Evolutionary conservation across 1,140 invertebrate species (phyloP).

Genomic region (Zophobas atratus): DNA sequence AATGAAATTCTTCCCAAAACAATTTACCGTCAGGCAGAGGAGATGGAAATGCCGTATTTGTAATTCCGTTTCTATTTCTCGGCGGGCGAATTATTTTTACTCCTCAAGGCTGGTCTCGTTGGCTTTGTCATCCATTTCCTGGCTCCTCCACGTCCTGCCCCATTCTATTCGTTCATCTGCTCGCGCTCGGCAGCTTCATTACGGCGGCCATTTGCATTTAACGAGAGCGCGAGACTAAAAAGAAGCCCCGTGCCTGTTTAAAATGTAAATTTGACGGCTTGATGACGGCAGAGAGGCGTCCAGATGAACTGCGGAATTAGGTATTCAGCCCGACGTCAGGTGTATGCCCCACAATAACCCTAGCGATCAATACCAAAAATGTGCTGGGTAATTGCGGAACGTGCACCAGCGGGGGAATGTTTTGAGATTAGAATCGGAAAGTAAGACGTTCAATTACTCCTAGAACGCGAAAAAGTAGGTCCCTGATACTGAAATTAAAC

Average conservation of each 20-base stretch:
- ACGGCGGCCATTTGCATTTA: constrained; percentile 62
- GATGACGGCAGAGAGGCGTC: constrained; percentile 54
- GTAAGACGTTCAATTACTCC: no score
- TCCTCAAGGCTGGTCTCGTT: constrained; percentile 28
- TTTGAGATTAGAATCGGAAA: no score
- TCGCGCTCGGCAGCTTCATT: constrained; percentile 52
- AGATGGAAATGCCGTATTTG: constrained; percentile 43
- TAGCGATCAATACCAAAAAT: no score
- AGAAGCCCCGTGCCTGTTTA: constrained; percentile 58
- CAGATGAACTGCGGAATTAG: constrained; percentile 58
- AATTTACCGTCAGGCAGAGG: constrained; percentile 17
- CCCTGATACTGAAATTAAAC: no score
- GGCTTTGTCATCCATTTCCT: constrained; percentile 45
- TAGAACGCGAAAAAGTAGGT: no score
- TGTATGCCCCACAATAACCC: constrained; percentile 35
- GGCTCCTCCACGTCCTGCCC: constrained; percentile 42
- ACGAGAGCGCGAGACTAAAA: constrained; percentile 57
- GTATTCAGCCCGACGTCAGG: constrained; percentile 48
- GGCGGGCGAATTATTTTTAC: constrained; percentile 43
- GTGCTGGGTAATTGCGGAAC: no score
- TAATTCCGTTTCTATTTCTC: constrained; percentile 45
- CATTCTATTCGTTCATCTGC: constrained; percentile 31
- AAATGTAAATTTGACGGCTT: constrained; percentile 57
- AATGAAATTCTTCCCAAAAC: constrained; percentile 38
- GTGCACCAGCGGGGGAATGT: no score